Percentiles rank a stretch among this genome's conserved stretches.
These are phyloP conservation scores for Corvus hawaiiensis DNA, from an alignment of 2,113 vertebrate species.

Conservation along the genomic window DNA sequence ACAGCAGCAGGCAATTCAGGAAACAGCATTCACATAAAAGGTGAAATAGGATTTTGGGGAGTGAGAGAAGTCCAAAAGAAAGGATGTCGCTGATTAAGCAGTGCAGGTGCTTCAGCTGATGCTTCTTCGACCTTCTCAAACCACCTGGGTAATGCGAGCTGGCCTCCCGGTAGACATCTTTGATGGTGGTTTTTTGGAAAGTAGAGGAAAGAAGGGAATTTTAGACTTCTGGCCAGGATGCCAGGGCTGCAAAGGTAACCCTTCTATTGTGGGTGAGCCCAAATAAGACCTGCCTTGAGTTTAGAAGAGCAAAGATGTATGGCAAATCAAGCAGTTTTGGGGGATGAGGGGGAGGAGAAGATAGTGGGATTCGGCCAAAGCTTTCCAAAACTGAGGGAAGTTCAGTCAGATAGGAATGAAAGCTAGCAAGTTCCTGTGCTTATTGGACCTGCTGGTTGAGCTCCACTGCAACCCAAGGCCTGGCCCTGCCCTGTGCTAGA, in stretches of 20 bases:
- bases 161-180: not conserved
- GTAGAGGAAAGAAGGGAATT: not conserved
- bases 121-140: not conserved
- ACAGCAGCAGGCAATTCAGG: not conserved
- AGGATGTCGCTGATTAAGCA: not conserved
- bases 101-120: not conserved
- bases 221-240: not conserved
- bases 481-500: constrained; percentile 10
- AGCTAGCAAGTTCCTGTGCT: constrained; percentile 45
- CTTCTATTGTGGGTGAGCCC: not conserved
- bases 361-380: not conserved
- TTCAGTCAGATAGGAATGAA: not conserved
- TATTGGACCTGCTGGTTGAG: constrained; percentile 13
- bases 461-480: not conserved
- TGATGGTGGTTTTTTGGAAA: not conserved
- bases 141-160: not conserved
- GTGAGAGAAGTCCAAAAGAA: not conserved
- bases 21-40: not conserved
- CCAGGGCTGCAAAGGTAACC: not conserved
- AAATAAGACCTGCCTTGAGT: not conserved
- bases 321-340: not conserved
- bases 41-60: not conserved
- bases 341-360: constrained; percentile 25
- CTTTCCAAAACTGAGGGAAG: not conserved
- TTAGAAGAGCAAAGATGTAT: not conserved